phyloP scores from a whole-genome alignment of 2,113 vertebrate genomes.

The Oryzias curvinotus region DNA sequence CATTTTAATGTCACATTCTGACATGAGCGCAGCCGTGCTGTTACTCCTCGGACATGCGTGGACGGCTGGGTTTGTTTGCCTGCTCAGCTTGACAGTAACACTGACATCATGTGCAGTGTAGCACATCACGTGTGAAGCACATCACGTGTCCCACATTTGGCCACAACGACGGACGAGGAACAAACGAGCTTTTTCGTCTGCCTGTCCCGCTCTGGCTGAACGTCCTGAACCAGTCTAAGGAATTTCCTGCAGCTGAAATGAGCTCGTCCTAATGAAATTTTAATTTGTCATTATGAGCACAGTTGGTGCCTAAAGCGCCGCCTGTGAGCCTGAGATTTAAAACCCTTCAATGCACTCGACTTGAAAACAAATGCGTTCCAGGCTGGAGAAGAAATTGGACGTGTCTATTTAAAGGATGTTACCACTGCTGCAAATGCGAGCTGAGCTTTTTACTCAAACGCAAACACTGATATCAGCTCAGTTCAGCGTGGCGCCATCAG shows the following conservation, averaged over 20 bases:
- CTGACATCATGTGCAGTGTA: neutral
- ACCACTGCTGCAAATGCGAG: conserved; percentile 24
- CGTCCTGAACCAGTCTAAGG: conserved; percentile 55
- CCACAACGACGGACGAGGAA: neutral
- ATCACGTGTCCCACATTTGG: neutral
- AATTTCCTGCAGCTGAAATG: conserved; percentile 55
- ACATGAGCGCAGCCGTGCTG: neutral
- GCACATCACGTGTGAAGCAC: neutral
- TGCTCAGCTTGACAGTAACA: neutral
- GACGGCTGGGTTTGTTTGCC: neutral
- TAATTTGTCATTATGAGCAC: conserved; percentile 62
- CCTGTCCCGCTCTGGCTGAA: conserved; percentile 25
- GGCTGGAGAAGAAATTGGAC: conserved; percentile 42
- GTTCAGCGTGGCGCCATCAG: conserved; percentile 14
- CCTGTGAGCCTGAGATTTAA: conserved; percentile 48
- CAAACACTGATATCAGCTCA: conserved; percentile 9
- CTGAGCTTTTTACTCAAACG: conserved; percentile 43
- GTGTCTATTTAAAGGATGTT: conserved; percentile 52
- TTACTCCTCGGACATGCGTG: neutral
- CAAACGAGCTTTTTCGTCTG: conserved; percentile 14
- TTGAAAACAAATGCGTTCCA: conserved; percentile 60
- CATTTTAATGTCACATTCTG: too few relatives aligned
- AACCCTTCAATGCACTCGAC: conserved; percentile 56
- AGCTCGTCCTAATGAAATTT: conserved; percentile 60
- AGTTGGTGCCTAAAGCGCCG: conserved; percentile 39